These are phyloP conservation scores for Corythoichthys intestinalis DNA, from an alignment of 2,113 vertebrate species.

Conservation along the genomic window DNA sequence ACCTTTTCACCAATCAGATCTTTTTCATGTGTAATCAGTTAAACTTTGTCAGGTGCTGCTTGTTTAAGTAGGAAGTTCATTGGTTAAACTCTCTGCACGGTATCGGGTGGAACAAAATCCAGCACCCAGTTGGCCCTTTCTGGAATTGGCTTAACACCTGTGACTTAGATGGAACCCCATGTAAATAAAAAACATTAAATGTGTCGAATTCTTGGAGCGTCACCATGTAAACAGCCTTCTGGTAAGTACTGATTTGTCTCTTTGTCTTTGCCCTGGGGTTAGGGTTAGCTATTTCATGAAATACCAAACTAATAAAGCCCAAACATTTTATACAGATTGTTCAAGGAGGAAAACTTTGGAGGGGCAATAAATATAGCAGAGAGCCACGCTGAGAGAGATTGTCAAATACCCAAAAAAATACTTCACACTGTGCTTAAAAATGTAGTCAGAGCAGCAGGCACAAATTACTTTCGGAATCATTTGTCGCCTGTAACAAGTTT, in stretches of 20 bases:
- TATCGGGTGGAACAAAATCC: too few species aligned
- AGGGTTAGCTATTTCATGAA: not conserved
- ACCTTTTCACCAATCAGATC: too few species aligned
- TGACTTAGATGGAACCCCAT: too few species aligned
- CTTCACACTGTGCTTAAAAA: conserved; percentile 17
- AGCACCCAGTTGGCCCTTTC: too few species aligned
- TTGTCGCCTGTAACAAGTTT: conserved; percentile 16
- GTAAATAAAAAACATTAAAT: too few species aligned
- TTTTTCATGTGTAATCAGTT: too few species aligned
- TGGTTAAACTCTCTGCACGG: too few species aligned
- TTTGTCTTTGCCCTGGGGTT: not conserved
- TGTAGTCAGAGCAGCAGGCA: conserved; percentile 15
- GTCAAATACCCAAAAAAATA: conserved; percentile 2
- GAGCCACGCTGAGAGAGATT: conserved; percentile 5
- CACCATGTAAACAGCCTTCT: not conserved
- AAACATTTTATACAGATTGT: not conserved
- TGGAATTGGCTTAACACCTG: too few species aligned
- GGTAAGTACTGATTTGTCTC: not conserved
- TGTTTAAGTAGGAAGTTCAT: too few species aligned
- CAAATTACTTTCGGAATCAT: conserved; percentile 20
- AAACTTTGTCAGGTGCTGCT: too few species aligned
- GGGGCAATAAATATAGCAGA: not conserved
- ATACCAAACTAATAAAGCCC: not conserved
- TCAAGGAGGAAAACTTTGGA: not conserved
- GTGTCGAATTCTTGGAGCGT: too few species aligned